These are phyloP conservation scores for Pomacea maculata DNA, from an alignment of 1,140 invertebrate species.

Conservation along the genomic window DNA sequence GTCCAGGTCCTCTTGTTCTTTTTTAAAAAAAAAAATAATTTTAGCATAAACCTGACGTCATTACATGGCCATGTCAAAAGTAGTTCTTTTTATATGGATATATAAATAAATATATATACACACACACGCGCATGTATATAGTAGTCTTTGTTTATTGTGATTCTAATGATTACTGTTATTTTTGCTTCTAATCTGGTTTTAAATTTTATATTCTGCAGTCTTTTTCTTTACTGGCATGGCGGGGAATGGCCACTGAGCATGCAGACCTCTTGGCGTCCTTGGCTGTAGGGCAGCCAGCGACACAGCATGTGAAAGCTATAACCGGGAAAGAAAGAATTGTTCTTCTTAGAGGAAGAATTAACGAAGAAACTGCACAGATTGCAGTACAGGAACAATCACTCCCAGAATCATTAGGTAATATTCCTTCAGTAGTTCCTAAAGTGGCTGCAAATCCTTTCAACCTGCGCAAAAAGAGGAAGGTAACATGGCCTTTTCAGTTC, in stretches of 20 bases:
- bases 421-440: background rate
- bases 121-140: background rate
- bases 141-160: background rate
- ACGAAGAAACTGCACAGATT: background rate
- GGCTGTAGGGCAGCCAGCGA: background rate
- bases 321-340: background rate
- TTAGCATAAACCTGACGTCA: too few species aligned
- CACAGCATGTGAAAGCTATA: background rate
- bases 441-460: background rate
- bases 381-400: background rate
- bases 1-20: too few species aligned
- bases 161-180: background rate
- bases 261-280: background rate
- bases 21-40: too few species aligned
- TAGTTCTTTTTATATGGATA: background rate
- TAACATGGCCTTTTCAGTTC: background rate
- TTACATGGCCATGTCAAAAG: too few species aligned
- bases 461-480: constrained; percentile 16
- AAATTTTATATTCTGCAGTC: background rate
- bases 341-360: background rate
- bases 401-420: background rate
- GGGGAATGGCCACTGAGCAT: constrained; percentile 4
- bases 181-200: background rate
- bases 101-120: background rate
- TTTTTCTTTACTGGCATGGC: background rate